Conservation (phyloP, 2,888 invertebrate genomes). For the Ectemnius continuus region DNA sequence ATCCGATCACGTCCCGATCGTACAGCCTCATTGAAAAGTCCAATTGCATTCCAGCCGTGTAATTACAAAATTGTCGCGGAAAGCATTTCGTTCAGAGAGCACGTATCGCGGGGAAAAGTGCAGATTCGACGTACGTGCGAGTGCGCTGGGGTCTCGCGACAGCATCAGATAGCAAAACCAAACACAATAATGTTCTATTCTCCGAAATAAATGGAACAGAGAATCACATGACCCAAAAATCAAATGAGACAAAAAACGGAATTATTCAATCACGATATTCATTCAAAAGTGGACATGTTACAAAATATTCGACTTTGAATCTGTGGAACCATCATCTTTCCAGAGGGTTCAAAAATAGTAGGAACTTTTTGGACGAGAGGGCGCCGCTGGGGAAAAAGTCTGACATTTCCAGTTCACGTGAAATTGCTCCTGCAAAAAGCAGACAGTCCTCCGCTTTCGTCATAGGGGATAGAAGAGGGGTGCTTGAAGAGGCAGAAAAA, state of each 20-base stretch:
- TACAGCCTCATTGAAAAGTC: not conserved
- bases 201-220: too few relatives aligned
- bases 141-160: not conserved
- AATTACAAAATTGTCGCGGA: conserved; percentile 9
- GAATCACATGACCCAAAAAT: too few relatives aligned
- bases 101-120: not conserved
- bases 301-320: too few relatives aligned
- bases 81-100: conserved; percentile 6
- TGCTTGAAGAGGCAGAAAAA: conserved; percentile 1
- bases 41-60: not conserved
- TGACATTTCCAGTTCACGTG: conserved; percentile 11
- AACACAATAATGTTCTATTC: too few relatives aligned
- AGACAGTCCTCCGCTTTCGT: not conserved
- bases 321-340: too few relatives aligned
- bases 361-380: not conserved
- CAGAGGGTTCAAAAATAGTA: too few relatives aligned
- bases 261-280: too few relatives aligned
- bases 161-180: too few relatives aligned
- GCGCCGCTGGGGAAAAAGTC: not conserved
- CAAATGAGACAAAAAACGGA: too few relatives aligned
- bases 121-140: conserved; percentile 5
- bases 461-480: not conserved
- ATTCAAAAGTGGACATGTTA: too few relatives aligned
- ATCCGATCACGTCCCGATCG: not conserved
- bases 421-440: conserved; percentile 22